A percentile compares a stretch with the other conserved stretches of the same genome.
Conservation (phyloP, 1,140 invertebrate species). For the Drosophila simulans region DNA sequence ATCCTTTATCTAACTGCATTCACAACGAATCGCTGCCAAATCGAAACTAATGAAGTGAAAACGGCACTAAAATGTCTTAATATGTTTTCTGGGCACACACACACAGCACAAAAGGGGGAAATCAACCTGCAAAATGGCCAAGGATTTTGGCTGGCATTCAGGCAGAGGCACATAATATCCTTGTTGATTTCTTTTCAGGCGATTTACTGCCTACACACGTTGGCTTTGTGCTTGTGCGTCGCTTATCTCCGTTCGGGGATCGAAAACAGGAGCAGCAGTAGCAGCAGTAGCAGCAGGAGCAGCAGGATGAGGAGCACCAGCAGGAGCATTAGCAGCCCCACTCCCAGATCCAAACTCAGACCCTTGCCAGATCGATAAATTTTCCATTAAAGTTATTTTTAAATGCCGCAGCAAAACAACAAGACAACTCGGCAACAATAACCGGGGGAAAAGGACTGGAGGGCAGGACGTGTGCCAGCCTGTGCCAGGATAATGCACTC, state of each 20-base stretch:
- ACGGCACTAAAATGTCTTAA: slow-evolving; percentile 84
- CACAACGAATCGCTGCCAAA: slow-evolving; percentile 26
- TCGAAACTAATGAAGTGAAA: slow-evolving; percentile 84
- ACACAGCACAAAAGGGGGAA: slow-evolving; percentile 18
- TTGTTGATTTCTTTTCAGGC: slow-evolving; percentile 82
- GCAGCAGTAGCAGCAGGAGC: slow-evolving; percentile 1
- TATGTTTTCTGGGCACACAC: slow-evolving; percentile 35
- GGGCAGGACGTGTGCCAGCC: slow-evolving; percentile 65
- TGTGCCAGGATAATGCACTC: slow-evolving; percentile 81
- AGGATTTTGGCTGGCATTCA: slow-evolving; percentile 1
- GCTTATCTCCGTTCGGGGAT: slow-evolving; percentile 66
- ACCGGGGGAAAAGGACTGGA: neutral
- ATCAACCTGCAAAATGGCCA: slow-evolving; percentile 70
- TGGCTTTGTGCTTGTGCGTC: slow-evolving; percentile 68
- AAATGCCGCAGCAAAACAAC: slow-evolving; percentile 78
- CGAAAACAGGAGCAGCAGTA: slow-evolving; percentile 41
- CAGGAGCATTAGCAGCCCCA: slow-evolving; percentile 6
- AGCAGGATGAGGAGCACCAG: slow-evolving; percentile 1
- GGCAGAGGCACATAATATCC: slow-evolving; percentile 70
- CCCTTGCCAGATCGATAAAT: slow-evolving; percentile 77
- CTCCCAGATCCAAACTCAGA: neutral
- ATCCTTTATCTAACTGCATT: slow-evolving; percentile 1
- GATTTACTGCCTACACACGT: slow-evolving; percentile 80
- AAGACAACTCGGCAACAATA: slow-evolving; percentile 9
- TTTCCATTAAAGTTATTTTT: slow-evolving; percentile 84